Base-by-base conservation (phyloP, 2,888 invertebrate species). In the Erannis defoliaria region DNA sequence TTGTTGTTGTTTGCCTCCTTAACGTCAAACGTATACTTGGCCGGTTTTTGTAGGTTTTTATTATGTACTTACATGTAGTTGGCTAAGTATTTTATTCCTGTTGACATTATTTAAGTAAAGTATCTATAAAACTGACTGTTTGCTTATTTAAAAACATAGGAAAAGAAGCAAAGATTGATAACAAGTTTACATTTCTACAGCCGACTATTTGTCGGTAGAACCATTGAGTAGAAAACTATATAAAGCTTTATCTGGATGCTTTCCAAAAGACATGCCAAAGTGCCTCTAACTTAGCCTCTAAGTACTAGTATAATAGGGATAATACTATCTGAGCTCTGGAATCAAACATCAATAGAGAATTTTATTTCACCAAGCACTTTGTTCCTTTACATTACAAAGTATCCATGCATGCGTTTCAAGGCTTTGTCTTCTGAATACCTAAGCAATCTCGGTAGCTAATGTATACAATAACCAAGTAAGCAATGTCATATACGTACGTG, bases 391-490 rank as follows among this genome's bases (percentile, higher is more conserved):
- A 19, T 18, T 19, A 29, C 16, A n/a, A 14, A 35, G 2, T 45
- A 58, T 12, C 21, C 14, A 16, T 51, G 45, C 29, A 38, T 14
- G 29, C 29, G 26, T 53, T 21, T 12, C 29, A 18, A 14, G 31
- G 45, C 31, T 58, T 51, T 58, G 53, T 54, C 46, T 50, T 21
- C 29, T 26, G 59, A 54, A 54, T 54, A 29, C 33, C 37, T 26
- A 21, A 40, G 19, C 21, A 5, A 58, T 51, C 45, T 26, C n/a
- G 45, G 14, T 9, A 16, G 45, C 45, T 38, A 16, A 55, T 48
- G 19, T 31, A 35, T 35, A 16, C 16, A 6, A 18, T 43, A 21
- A 23, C 21, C 10, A 2, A 38, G 54, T 16, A 49, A 18, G 23
- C 46, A 49, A 49, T 12, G 12, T 12, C 19, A 19, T 12, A 10